Base-by-base conservation (phyloP, 2,888 invertebrate genomes). In the Pollenia labialis region DNA sequence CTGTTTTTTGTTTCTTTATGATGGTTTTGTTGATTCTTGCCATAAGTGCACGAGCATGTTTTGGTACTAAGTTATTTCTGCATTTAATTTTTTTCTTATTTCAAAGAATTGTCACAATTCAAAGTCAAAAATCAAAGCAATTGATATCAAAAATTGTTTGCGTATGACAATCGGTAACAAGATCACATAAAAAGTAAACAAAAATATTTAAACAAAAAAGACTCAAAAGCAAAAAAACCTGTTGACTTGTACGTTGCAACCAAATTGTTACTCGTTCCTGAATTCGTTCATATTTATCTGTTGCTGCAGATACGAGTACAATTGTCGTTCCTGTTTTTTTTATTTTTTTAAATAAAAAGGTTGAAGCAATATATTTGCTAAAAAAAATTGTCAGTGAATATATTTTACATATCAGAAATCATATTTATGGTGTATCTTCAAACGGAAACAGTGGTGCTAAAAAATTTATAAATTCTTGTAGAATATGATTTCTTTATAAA, bases 81-180 rank as follows among this genome's bases (percentile, higher is more conserved):
- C n/a, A 60, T 69, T 76, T 68, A 32, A 32, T 6, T 74, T 16
- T 52, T 69, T 62, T 56, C 52, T 48, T 88, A 89, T 91, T 91
- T 91, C 91, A 89, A 88, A 89, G 91, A 91, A 91, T 91, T 91
- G 91, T 91, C 91, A 91, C 89, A 89, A 90, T 90, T 89, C 85
- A 89, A 90, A 91, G 89, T 91, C 91, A 91, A 91, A 91, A 91
- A 87, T 91, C 89, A 88, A 91, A 91, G 79, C 87, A 87, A 84
- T 87, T 87, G 87, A 87, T 84, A 87, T 81, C 77, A 87, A 87
- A 82, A 84, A 81, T 81, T 87, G 87, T 87, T 87, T 87, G 87
- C 87, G 84, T 84, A 84, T 90, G 89, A 90, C 91, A 90, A 91
- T 91, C 91, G 91, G 90, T 91, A 91, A 91, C 90, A 91, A 91